phyloP scores from a whole-genome alignment of 2,113 vertebrate species.

The Cottus gobio region DNA sequence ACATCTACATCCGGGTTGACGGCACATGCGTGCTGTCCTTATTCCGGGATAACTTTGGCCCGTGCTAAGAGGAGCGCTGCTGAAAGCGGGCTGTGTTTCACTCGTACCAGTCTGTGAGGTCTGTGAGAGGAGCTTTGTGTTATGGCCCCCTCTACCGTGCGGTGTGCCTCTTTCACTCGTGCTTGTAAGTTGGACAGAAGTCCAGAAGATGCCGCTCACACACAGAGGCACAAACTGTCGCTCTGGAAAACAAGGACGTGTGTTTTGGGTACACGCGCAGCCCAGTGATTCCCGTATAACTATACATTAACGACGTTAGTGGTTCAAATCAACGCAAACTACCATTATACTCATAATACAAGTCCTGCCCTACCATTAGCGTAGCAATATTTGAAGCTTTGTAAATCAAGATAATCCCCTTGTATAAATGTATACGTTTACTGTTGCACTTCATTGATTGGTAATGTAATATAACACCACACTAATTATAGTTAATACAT shows the following conservation, averaged over 20 bases:
- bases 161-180: fast-evolving
- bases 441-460: neutral
- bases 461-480: too few species aligned
- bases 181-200: constrained; percentile 2
- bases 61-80: constrained; percentile 80
- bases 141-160: constrained; percentile 71
- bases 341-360: neutral
- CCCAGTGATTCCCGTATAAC: constrained; percentile 4
- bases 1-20: constrained; percentile 89
- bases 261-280: constrained; percentile 10
- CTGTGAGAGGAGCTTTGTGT: constrained; percentile 33
- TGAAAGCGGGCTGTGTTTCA: constrained; percentile 61
- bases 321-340: neutral
- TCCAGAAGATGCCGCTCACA: constrained; percentile 69
- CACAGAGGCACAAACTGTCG: constrained; percentile 11
- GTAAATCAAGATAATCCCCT: fast-evolving
- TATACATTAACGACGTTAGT: neutral
- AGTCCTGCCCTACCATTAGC: fast-evolving
- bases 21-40: constrained; percentile 90
- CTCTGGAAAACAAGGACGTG: neutral
- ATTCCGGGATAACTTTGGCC: constrained; percentile 92
- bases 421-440: neutral
- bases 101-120: constrained; percentile 50
- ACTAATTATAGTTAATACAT: neutral
- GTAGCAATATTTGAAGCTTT: neutral